Evolutionary conservation across 2,113 vertebrate species (phyloP).

Genomic region (Coregonus clupeaformis): DNA sequence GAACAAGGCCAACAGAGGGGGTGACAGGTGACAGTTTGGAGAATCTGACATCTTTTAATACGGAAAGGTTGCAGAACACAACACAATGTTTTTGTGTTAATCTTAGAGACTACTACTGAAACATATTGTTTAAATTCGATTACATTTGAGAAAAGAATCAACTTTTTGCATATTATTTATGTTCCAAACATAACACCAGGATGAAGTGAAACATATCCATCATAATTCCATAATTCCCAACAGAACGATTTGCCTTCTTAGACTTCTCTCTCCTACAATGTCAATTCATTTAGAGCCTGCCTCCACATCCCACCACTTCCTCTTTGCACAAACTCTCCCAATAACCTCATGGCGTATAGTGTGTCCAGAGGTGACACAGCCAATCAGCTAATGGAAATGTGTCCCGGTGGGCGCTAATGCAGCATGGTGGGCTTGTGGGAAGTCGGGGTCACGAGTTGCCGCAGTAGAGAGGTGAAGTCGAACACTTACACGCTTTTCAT

Average conservation of each 20-base stretch:
- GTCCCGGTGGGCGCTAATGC: conserved; percentile 51
- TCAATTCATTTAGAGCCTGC: conserved; percentile 32
- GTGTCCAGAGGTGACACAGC: conserved; percentile 41
- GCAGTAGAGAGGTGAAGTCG: conserved; percentile 73
- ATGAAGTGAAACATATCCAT: background rate
- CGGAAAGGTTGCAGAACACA: background rate
- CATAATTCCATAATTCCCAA: background rate
- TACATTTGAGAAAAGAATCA: background rate
- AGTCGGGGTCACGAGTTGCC: conserved; percentile 44
- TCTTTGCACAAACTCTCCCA: conserved; percentile 29
- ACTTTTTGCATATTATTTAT: background rate
- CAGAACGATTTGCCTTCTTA: conserved; percentile 6
- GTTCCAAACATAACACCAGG: background rate
- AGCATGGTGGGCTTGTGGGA: conserved; percentile 34
- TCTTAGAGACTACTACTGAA: background rate
- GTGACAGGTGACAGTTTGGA: conserved; percentile 6
- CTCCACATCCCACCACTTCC: conserved; percentile 7
- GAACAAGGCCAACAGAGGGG: background rate
- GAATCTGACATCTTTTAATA: background rate
- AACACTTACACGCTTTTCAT: conserved; percentile 58
- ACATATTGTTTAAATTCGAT: background rate
- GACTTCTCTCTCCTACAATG: conserved; percentile 35
- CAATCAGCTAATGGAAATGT: conserved; percentile 65
- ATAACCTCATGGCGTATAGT: conserved; percentile 33
- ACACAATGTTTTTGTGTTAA: background rate